A percentile compares a stretch with the other conserved stretches of the same genome.
phyloP scores from a whole-genome alignment of 2,888 invertebrate species.

The Aquatica leii region DNA sequence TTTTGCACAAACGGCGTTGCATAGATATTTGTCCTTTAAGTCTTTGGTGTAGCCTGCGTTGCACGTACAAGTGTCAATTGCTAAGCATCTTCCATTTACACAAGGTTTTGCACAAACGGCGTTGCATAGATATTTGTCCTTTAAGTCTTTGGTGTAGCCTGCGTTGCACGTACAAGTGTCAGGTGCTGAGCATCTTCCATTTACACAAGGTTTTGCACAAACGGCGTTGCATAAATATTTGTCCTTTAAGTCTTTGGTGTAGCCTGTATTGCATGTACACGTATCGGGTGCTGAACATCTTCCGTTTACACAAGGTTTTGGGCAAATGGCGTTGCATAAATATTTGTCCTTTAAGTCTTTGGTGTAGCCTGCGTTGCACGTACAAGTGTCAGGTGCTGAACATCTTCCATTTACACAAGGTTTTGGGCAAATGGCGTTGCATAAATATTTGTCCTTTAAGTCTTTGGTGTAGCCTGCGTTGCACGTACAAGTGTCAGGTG shows the following conservation, averaged over 20 bases:
- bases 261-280: slow-evolving; percentile 58
- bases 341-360: slow-evolving; percentile 34
- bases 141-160: slow-evolving; percentile 42
- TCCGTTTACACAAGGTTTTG: slow-evolving; percentile 73
- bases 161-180: slow-evolving; percentile 37
- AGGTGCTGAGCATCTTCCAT: slow-evolving; percentile 41
- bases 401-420: slow-evolving; percentile 12
- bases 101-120: slow-evolving; percentile 63
- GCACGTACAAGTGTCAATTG: too few relatives aligned
- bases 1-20: neutral
- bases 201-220: slow-evolving; percentile 15
- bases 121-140: slow-evolving; percentile 53
- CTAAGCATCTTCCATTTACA: slow-evolving; percentile 82
- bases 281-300: slow-evolving; percentile 71
- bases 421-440: neutral
- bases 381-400: too few relatives aligned
- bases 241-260: neutral
- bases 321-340: slow-evolving; percentile 72
- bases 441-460: slow-evolving; percentile 10
- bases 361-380: slow-evolving; percentile 15
- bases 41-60: too few relatives aligned
- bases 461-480: too few relatives aligned
- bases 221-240: slow-evolving; percentile 29
- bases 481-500: too few relatives aligned
- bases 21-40: slow-evolving; percentile 10